Base-by-base conservation (phyloP, 1,140 invertebrate species). In the Hypsibius dujardini region DNA sequence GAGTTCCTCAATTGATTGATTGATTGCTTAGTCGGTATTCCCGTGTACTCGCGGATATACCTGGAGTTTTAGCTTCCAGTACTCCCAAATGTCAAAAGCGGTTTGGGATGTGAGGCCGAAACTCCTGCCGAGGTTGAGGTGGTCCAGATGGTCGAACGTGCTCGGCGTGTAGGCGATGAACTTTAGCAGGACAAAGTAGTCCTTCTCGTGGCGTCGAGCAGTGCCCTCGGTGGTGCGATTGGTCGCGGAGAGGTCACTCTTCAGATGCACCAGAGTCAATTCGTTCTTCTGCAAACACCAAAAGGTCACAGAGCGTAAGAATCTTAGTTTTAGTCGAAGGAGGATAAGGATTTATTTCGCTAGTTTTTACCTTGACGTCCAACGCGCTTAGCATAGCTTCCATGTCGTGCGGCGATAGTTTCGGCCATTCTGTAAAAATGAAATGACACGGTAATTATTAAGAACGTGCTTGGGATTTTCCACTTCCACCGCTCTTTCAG, bases 31-130 rank as follows among this genome's bases (percentile, higher is more conserved):
- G 28, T 28, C 28, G 28, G 28, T 28, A 28, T 28, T 28, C 28
- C 28, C 28, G 28, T 28, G 28, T 28, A 28, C 28, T 28, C 50
- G 7, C 50, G 50, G n/a, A 12, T 42, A 7, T 67, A 67, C 62
- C 62, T 67, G 62, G 3, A 67, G 12, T 42, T 67, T 67, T 12
- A 12, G 45, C 42, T 67, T 67, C 62, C 62, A 67, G 45, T 67
- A 67, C 45, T 67, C 62, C 62, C 62, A 67, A 15, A 67, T 45
- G 45, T 67, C 62, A 45, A 67, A 67, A 12, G 62, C 12, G 50
- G 50, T 56, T n/a, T 56, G 50, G n/a, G 50, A 56, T 12, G 12
- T 67, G 12, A 67, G 42, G 12, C 62, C 42, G 42, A 45, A 12
- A 15, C 3, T 42, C 42, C 3, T 67, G 12, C 62, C 62, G 12